phyloP scores from a whole-genome alignment of 2,113 vertebrate genomes.

The Mesembrinibis cayennensis region DNA sequence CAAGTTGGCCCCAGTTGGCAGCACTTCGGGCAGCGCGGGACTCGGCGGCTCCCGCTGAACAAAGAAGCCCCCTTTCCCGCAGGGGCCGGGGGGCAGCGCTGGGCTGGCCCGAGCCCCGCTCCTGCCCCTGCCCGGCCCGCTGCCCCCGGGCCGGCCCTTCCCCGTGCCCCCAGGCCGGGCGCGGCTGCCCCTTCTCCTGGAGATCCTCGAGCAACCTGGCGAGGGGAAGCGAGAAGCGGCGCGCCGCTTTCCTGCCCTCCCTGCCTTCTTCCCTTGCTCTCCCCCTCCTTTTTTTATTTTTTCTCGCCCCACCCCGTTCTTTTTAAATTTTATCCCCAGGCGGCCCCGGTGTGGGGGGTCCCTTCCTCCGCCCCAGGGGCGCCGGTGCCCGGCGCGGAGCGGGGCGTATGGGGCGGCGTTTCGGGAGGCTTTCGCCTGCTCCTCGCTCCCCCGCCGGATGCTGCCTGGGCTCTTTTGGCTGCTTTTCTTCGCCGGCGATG shows the following conservation, averaged over 20 bases:
- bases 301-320: no score
- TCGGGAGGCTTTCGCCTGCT: neutral
- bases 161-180: neutral
- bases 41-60: neutral
- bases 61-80: neutral
- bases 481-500: conserved; percentile 52
- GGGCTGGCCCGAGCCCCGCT: neutral
- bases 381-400: conserved; percentile 9
- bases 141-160: neutral
- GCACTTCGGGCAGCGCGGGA: conserved; percentile 31
- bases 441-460: conserved; percentile 30
- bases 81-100: neutral
- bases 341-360: neutral
- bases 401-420: conserved; percentile 38
- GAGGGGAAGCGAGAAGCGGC: neutral
- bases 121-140: neutral
- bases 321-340: neutral
- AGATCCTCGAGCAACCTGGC: neutral
- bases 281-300: neutral
- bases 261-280: neutral
- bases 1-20: conserved; percentile 53
- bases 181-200: neutral
- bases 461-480: conserved; percentile 52
- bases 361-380: neutral
- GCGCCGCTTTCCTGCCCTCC: neutral